A percentile compares a stretch with the other conserved stretches of the same genome.
phyloP scores from a whole-genome alignment of 2,113 vertebrate species.

The Psilopsiagon aymara region DNA sequence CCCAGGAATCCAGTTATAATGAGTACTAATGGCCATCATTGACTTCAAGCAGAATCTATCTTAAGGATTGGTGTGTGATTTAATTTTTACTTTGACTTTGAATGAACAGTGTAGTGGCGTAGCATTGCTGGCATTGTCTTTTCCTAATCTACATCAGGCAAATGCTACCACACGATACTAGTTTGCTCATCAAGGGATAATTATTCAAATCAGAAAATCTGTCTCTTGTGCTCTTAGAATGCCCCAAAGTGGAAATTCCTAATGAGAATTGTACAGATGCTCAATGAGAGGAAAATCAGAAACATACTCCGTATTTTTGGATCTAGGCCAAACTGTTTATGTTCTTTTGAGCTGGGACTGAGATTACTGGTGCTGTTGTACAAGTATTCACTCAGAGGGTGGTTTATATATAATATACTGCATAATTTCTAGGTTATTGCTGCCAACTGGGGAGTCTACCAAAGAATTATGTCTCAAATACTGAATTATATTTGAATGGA shows the following conservation, averaged over 20 bases:
- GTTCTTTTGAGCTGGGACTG: conserved; percentile 11
- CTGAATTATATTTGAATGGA: conserved; percentile 46
- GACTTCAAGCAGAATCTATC: not conserved
- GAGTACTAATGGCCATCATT: not conserved
- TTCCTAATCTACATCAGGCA: not conserved
- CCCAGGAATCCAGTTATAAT: not conserved
- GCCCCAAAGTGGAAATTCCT: conserved; percentile 4
- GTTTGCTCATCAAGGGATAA: not conserved
- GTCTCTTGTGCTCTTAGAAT: conserved; percentile 14
- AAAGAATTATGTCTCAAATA: conserved; percentile 46
- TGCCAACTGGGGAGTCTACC: conserved; percentile 51
- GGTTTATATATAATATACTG: conserved; percentile 37
- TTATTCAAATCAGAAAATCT: conserved; percentile 5
- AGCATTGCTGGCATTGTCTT: not conserved
- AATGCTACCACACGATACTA: not conserved
- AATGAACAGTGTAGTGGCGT: not conserved
- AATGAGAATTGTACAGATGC: conserved; percentile 27
- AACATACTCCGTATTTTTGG: not conserved
- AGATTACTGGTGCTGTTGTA: conserved; percentile 24
- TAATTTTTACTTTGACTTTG: not conserved
- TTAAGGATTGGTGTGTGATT: not conserved
- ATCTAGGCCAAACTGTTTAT: conserved; percentile 26
- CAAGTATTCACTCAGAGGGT: conserved; percentile 49
- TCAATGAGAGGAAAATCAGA: not conserved
- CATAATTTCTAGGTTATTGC: conserved; percentile 49